Base-by-base conservation (phyloP, 1,140 invertebrate genomes). In the Aphelenchoides fujianensis region DNA sequence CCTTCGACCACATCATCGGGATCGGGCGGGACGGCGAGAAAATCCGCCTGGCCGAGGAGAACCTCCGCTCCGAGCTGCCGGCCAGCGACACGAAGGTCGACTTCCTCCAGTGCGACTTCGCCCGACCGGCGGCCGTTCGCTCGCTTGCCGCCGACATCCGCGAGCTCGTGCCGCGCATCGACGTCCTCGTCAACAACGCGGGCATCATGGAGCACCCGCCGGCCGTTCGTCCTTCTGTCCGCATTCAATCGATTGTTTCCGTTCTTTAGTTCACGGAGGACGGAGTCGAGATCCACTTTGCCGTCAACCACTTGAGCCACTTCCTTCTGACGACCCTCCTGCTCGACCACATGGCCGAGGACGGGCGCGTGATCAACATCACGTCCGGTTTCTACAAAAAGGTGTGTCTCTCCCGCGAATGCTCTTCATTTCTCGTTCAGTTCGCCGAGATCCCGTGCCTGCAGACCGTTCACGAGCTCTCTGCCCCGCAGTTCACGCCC, bases 151-250 rank as follows among this genome's bases (percentile, higher is more conserved):
- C 55, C 5, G 23, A 7, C 27, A 59, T 59, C 23, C 55, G 19
- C 28, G 27, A 74, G 9, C 23, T 54, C 16, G 35, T 48, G 12
- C 37, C 28, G 35, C 34, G 55, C 31, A 28, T 75, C 2, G 30
- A 75, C 28, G 23, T 79, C n/a, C 35, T 82, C 27, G 69, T 81
- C 48, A 74, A 75, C 59, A 81, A 79, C 63, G 76, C 76, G 34
- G 78, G 76, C 23, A 68, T 82, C 5, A 79, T 71, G 74, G 63
- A 35, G 9, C 52, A 67, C 71, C 67, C 69, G 0, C 64, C 63
- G 34, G 32, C 30, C 35, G 57, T 57, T 2, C 3, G 52, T 23
- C 9, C n/a, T n/a, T n/a, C n/a, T n/a, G n/a, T 70, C 5, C 23
- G n/a, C 23, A 5, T 68, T 69, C 7, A 69, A 68, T 41, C 55